Conservation (phyloP, 2,888 invertebrate genomes). For the Sphecodes monilicornis region DNA sequence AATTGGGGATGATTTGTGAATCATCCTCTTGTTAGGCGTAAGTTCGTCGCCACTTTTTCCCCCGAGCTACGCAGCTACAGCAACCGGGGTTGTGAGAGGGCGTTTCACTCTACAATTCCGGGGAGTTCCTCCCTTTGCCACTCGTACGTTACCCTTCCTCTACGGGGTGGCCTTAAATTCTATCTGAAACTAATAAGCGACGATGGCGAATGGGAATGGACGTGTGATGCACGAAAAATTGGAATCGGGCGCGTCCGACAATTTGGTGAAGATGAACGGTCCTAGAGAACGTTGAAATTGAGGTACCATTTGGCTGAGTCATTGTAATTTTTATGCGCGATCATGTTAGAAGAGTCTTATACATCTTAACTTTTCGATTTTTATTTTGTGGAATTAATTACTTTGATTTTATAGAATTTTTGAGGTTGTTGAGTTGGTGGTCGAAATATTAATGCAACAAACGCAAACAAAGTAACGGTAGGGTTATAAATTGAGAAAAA, state of each 20-base stretch:
- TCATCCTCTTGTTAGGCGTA: slow-evolving; percentile 83
- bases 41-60: slow-evolving; percentile 75
- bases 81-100: slow-evolving; percentile 49
- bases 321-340: background rate
- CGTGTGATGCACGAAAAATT: background rate
- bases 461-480: no score
- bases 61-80: slow-evolving; percentile 51
- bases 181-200: slow-evolving; percentile 10
- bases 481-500: no score
- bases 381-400: no score
- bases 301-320: background rate
- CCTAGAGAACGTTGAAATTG: background rate
- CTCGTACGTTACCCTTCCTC: slow-evolving; percentile 6
- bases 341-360: background rate
- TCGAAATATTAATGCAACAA: no score
- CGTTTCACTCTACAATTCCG: slow-evolving; percentile 44
- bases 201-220: background rate
- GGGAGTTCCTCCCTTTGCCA: slow-evolving; percentile 14
- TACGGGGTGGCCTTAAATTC: slow-evolving; percentile 1
- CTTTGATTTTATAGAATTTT: no score
- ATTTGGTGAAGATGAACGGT: background rate
- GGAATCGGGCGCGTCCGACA: no score
- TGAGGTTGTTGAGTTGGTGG: no score
- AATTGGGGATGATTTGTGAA: slow-evolving; percentile 81
- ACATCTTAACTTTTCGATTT: background rate